Conservation (phyloP, 2,113 vertebrate species). For the Larimichthys crocea region DNA sequence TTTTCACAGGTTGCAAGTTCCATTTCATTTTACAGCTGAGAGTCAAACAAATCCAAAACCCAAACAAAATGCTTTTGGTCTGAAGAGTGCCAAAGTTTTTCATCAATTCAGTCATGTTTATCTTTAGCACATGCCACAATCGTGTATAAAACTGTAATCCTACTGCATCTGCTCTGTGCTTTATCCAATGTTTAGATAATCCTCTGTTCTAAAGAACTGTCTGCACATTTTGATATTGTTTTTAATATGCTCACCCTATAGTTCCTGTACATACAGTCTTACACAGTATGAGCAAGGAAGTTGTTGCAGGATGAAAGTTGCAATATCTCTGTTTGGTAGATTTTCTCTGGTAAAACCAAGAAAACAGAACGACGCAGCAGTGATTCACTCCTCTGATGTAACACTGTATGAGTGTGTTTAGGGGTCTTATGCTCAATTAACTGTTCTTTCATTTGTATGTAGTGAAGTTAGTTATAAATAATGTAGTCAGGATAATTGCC, state of each 20-base stretch:
- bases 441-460: conserved; percentile 27
- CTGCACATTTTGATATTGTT: no score
- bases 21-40: no score
- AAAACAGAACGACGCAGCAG: background rate
- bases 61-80: no score
- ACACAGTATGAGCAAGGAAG: background rate
- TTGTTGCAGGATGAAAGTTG: background rate
- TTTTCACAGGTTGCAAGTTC: no score
- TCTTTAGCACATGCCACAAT: no score
- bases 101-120: no score
- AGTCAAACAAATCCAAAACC: no score
- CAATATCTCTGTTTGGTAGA: background rate
- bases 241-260: background rate
- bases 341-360: background rate
- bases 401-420: background rate
- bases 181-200: no score
- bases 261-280: background rate
- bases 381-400: background rate
- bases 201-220: no score
- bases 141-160: no score
- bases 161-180: no score
- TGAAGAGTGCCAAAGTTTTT: no score
- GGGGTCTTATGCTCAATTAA: conserved; percentile 1
- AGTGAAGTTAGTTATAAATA: background rate
- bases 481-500: conserved; percentile 17